Evolutionary conservation across 2,888 invertebrate genomes (phyloP), one percentile per base, ranked within the genome.

Genomic region (Argyresthia albistria): DNA sequence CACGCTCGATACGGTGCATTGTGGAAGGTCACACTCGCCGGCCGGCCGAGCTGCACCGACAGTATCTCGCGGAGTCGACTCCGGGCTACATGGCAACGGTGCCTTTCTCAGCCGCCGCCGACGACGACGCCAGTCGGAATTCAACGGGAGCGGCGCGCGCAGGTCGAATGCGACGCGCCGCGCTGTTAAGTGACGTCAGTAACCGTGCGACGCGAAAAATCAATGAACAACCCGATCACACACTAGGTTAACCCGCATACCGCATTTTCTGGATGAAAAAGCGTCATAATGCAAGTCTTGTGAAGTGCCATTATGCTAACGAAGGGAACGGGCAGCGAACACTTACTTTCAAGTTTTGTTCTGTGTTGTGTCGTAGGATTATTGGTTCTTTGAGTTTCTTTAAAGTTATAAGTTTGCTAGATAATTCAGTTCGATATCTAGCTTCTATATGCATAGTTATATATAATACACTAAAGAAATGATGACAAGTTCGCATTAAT

Each of bases 231-330:
- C 25, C 11, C 42, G 76, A 76, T 77, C 70, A 71, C 74, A 68
- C 67, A 65, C 66, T 71, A 82, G 81, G 81, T 83, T 80, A 71
- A 71, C 78, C 25, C 79, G 86, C 86, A 86, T 86, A 82, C 82
- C 83, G 86, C 86, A 87, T 84, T 86, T 86, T 81, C 79, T 67
- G 55, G 61, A 67, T 59, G 78, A 84, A 86, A 86, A 84, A 81
- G 81, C 78, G 75, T 59, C 70, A 66, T 76, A n/a, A 84, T 86
- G 86, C 74, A 54, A 77, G 36, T 2, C 37, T 37, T 36, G 84
- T 84, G 83, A 72, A 78, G 80, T 82, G 80, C 61, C 72, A 66
- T 76, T 66, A 57, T 62, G 37, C 48, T 48, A 10, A n/a, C 47
- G 48, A 36, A 48, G 48, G 48, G 14, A 48, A 48, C 68, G 70